phyloP scores from a whole-genome alignment of 2,888 invertebrate genomes.

The Nycteola revayana region DNA sequence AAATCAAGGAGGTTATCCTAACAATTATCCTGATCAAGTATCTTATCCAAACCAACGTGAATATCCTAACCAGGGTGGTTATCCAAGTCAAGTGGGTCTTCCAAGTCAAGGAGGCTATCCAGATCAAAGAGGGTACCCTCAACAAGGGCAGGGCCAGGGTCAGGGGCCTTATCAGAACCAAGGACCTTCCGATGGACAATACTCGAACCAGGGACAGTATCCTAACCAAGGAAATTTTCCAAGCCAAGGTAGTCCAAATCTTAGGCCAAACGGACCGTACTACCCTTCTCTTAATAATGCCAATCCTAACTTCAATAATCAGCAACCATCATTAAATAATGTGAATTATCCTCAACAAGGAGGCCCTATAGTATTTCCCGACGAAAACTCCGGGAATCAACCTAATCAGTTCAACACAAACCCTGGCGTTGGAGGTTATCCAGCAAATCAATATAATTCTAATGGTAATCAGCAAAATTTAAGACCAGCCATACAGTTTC shows the following conservation, averaged over 20 bases:
- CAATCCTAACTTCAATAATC: constrained; percentile 16
- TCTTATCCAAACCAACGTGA: neutral
- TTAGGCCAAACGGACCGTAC: neutral
- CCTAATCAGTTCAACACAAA: too few species aligned
- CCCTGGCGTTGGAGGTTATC: neutral
- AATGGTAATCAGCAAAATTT: neutral
- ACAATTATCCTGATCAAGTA: neutral
- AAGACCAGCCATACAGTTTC: neutral
- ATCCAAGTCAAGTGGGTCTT: too few species aligned
- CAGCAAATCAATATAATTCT: neutral
- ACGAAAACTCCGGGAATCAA: neutral
- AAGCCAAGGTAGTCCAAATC: neutral
- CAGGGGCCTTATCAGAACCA: too few species aligned
- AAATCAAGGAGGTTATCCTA: too few species aligned
- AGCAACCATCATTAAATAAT: constrained; percentile 10
- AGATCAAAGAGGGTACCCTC: too few species aligned
- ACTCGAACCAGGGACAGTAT: neutral
- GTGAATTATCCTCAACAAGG: constrained; percentile 7
- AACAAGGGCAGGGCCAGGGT: neutral
- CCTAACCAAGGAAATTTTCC: neutral
- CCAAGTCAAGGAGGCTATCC: too few species aligned
- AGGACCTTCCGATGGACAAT: too few species aligned
- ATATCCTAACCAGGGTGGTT: too few species aligned
- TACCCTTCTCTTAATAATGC: constrained; percentile 2
- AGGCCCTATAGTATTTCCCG: neutral